These are phyloP conservation scores for Columba livia DNA, from an alignment of 2,113 vertebrate genomes.

Conservation along the genomic window DNA sequence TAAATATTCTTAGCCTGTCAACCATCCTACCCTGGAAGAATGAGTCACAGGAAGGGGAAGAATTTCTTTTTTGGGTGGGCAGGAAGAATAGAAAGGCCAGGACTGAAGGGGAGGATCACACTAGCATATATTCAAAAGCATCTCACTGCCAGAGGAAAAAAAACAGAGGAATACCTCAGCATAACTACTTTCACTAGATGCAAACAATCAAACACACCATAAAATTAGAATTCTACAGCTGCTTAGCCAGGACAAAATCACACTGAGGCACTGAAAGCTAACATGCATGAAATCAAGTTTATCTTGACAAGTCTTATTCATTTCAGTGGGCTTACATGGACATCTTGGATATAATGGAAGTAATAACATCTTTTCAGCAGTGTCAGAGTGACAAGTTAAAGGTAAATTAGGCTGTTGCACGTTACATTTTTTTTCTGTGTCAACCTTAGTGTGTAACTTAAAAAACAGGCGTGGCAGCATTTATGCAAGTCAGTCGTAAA, in stretches of 20 bases:
- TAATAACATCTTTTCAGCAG: not conserved
- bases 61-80: not conserved
- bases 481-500: not conserved
- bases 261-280: not conserved
- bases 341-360: not conserved
- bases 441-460: not conserved
- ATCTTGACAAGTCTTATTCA: not conserved
- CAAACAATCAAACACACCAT: not conserved
- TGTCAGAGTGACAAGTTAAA: not conserved
- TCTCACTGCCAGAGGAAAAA: accelerated
- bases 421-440: not conserved
- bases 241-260: not conserved
- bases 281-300: not conserved
- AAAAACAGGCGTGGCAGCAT: not conserved
- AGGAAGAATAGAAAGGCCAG: not conserved
- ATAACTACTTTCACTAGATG: not conserved
- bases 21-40: not conserved
- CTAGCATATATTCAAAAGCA: not conserved
- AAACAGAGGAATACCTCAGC: accelerated
- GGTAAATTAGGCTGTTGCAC: not conserved
- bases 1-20: conserved; percentile 11
- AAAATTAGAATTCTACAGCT: not conserved
- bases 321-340: not conserved
- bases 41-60: not conserved
- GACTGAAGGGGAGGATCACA: not conserved